Evolutionary conservation across 2,113 vertebrate genomes (phyloP).

Genomic region (Calidris pygmaea): DNA sequence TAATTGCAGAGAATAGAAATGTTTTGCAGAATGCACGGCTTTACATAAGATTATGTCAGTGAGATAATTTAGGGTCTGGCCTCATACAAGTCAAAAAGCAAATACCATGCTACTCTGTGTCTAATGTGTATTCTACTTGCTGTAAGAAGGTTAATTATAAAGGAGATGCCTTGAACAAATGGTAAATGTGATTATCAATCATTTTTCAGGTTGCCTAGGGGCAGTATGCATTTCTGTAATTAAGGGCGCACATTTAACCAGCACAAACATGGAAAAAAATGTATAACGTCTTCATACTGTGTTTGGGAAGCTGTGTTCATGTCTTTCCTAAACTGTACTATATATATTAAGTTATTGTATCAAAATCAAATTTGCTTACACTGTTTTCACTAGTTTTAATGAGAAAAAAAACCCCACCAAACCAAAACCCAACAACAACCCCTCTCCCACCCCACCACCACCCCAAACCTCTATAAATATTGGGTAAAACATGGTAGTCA

Average conservation of each 20-base stretch:
- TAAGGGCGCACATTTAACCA: not conserved
- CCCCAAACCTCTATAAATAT: not conserved
- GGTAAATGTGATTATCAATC: slow-evolving; percentile 17
- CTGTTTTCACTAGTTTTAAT: not conserved
- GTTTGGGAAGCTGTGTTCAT: not conserved
- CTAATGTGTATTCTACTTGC: not conserved
- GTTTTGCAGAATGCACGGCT: not conserved
- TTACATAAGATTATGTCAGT: not conserved
- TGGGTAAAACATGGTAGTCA: not conserved
- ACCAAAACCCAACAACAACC: not conserved
- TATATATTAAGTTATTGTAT: not conserved
- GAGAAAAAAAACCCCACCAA: not conserved
- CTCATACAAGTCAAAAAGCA: not conserved
- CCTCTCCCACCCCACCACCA: not conserved
- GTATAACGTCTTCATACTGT: not conserved
- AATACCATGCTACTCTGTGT: not conserved
- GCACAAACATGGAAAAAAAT: not conserved
- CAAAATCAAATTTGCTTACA: not conserved
- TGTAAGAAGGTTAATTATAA: not conserved
- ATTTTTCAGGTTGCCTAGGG: not conserved
- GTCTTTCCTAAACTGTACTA: not conserved
- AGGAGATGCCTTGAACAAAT: slow-evolving; percentile 30
- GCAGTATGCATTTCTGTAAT: not conserved
- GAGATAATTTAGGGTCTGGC: not conserved
- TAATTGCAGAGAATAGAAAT: not conserved